phyloP scores from a whole-genome alignment of 2,888 invertebrate species.

The Amblyjoppa proteus region DNA sequence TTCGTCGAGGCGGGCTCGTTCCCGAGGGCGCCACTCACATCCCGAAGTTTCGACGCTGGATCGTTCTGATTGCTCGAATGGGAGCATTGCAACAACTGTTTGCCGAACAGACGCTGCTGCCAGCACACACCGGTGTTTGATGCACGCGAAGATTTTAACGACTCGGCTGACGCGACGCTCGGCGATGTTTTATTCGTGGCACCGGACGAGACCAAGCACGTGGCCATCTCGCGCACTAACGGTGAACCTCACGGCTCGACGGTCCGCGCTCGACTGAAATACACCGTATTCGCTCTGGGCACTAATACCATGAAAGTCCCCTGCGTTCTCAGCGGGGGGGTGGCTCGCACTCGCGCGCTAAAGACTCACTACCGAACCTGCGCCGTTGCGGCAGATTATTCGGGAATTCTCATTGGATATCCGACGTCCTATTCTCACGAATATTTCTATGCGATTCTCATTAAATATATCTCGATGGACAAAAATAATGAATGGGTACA shows the following conservation, averaged over 20 bases:
- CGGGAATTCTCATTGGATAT: conserved; percentile 54
- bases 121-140: conserved; percentile 70
- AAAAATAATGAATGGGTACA: neutral
- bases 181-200: conserved; percentile 44
- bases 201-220: conserved; percentile 64
- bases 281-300: conserved; percentile 54
- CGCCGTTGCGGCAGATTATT: conserved; percentile 44
- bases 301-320: conserved; percentile 49
- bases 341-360: conserved; percentile 34
- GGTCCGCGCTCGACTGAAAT: conserved; percentile 76
- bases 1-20: conserved; percentile 72
- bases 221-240: conserved; percentile 68
- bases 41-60: conserved; percentile 55
- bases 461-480: neutral
- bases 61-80: conserved; percentile 72
- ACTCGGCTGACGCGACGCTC: conserved; percentile 16
- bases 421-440: conserved; percentile 3
- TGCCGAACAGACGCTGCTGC: conserved; percentile 83
- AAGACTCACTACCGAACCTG: conserved; percentile 20
- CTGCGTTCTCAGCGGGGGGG: conserved; percentile 48
- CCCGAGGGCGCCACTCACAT: conserved; percentile 71
- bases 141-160: conserved; percentile 41
- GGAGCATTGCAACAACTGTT: conserved; percentile 80
- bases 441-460: neutral
- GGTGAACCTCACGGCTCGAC: conserved; percentile 66